Conservation (phyloP, 2,888 invertebrate species). For the Synergus umbraculus region DNA sequence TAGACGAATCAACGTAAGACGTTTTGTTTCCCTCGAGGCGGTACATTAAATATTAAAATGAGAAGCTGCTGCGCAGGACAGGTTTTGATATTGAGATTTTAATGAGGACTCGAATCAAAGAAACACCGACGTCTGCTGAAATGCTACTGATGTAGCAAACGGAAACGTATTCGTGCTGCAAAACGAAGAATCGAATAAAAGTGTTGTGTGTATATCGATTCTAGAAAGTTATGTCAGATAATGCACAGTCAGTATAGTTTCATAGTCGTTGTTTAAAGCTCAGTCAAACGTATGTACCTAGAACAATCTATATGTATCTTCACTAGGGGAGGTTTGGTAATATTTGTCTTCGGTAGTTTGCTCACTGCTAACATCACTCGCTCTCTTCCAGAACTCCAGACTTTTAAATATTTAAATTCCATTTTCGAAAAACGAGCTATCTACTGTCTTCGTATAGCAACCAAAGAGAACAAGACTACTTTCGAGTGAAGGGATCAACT, state of each 20-base stretch:
- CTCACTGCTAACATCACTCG: constrained; percentile 59
- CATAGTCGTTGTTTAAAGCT: constrained; percentile 25
- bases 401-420: constrained; percentile 69
- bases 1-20: constrained; percentile 35
- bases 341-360: constrained; percentile 67
- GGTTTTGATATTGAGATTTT: constrained; percentile 39
- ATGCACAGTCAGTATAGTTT: constrained; percentile 33
- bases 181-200: constrained; percentile 15
- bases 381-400: constrained; percentile 49
- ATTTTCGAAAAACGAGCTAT: constrained; percentile 61
- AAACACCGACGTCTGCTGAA: constrained; percentile 35
- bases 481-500: constrained; percentile 29
- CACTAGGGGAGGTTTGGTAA: constrained; percentile 60
- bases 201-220: constrained; percentile 13
- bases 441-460: constrained; percentile 16
- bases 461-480: constrained; percentile 17
- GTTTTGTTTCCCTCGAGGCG: constrained; percentile 40
- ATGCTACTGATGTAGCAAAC: neutral
- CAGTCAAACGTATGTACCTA: constrained; percentile 46
- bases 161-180: neutral
- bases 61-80: constrained; percentile 34
- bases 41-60: constrained; percentile 41
- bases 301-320: constrained; percentile 56
- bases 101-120: constrained; percentile 39
- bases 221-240: constrained; percentile 8